These are phyloP conservation scores for Daptonema setosum DNA, from an alignment of 2,888 invertebrate genomes.

Conservation along the genomic window DNA sequence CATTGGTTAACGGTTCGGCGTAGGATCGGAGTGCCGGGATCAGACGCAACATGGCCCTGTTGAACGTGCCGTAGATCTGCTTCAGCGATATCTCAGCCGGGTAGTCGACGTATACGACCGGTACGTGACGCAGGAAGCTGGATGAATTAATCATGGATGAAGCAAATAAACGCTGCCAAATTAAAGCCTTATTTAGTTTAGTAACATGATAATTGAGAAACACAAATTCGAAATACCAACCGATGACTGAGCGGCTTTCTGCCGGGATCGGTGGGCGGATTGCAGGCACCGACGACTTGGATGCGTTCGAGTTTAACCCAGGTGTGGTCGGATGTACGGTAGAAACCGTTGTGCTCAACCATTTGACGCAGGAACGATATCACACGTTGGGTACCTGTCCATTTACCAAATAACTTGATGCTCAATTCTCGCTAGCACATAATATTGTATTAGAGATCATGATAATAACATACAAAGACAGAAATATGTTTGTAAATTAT, in stretches of 20 bases:
- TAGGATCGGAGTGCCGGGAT: slow-evolving; percentile 73
- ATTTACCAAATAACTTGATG: too few relatives aligned
- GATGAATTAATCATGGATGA: too few relatives aligned
- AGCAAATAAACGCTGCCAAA: too few relatives aligned
- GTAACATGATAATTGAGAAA: too few relatives aligned
- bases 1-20: slow-evolving; percentile 84
- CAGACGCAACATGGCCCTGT: slow-evolving; percentile 83
- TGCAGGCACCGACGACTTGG: slow-evolving; percentile 97
- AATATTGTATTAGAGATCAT: too few relatives aligned
- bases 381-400: slow-evolving; percentile 58
- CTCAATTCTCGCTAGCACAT: too few relatives aligned
- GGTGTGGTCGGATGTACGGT: slow-evolving; percentile 68
- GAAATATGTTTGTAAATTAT: not conserved
- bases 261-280: slow-evolving; percentile 97
- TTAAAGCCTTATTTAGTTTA: too few relatives aligned
- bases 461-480: not conserved
- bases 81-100: slow-evolving; percentile 91
- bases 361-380: slow-evolving; percentile 93
- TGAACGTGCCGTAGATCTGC: slow-evolving; percentile 91
- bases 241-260: slow-evolving; percentile 33
- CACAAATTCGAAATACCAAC: not conserved
- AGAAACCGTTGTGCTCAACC: slow-evolving; percentile 67
- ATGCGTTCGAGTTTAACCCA: slow-evolving; percentile 93
- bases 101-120: slow-evolving; percentile 96
- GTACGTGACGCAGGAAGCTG: slow-evolving; percentile 57